Base-by-base conservation (phyloP, 2,113 vertebrate genomes). In the Triplophysa siluroides region DNA sequence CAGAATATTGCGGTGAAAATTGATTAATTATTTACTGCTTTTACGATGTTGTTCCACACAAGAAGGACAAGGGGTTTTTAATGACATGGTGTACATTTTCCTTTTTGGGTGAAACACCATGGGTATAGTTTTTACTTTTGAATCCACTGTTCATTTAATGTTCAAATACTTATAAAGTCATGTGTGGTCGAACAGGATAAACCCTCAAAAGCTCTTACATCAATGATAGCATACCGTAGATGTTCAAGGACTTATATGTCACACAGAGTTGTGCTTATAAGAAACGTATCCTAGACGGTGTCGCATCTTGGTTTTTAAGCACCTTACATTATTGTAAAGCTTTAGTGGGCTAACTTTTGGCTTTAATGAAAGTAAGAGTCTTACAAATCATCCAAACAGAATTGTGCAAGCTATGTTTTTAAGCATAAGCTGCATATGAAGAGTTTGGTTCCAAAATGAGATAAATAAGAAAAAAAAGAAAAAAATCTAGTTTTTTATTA, bases 231-330 rank as follows among this genome's bases (percentile, higher is more conserved):
- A 82, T 52, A 52, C 50, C 19, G 50, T 38, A 43, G 70, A 79
- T 85, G 66, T 62, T 81, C 77, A 33, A 67, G 8, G 50, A 61
- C 83, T 85, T 62, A 62, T 78, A 80, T 82, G 80, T 82, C 66
- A 77, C 56, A 71, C 64, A 18, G 76, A 54, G 63, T 65, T 43
- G 65, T 52, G 62, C 75, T 78, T 68, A 66, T 62, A 41, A 73
- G 14, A 76, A 69, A 50, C 18, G 41, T 68, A 66, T 72, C 63
- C 61, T 76, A 69, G 61, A 66, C 67, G 77, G 54, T 79, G 83
- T 62, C 58, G 64, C 66, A 18, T 80, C 67, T 70, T 43, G 58
- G 56, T 63, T 38, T 81, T 75, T 81, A 81, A 79, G 66, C 61
- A 68, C 76, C 67, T 80, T 67, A 72, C 50, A 76, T 43, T 24